Base-by-base conservation (phyloP, 2,797 vertebrate species). In the Hirundo rustica region DNA sequence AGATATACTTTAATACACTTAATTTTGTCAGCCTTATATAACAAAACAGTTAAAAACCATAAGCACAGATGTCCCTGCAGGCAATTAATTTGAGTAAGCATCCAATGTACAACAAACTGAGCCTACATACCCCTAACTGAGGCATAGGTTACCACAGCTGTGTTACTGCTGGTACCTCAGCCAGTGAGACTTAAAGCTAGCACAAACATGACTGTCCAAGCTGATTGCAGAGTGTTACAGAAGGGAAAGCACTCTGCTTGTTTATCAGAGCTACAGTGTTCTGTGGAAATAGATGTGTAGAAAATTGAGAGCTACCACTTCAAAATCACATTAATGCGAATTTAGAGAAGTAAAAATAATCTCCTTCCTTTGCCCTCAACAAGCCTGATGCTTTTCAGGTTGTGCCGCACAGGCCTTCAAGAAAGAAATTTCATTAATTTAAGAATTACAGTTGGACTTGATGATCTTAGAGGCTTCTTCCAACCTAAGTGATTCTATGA, bases 11-110 rank as follows among this genome's bases (percentile, higher is more conserved):
- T 60, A 89, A 78, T 60, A 66, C 44, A 86, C 60, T 73, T 88
- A 67, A 88, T 95, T 92, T 89, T 87, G 44, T 85, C 94, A 89
- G 77, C 15, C 30, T 94, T 53, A 13, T 17, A 25, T 34, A 92
- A 93, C 11, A 51, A 65, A 94, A 62, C 20, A 60, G 55, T 75
- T 88, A 80, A 88, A 83, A 80, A 42, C 91, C 47, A 76, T 42
- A 81, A 93, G 64, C 30, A 53, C 0, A 2, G 30, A 58, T 0
- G 7, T 61, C 30, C 54, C n/a, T 42, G 44, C 20, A 58, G 7
- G n/a, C 40, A 89, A 70, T 73, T 85, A 81, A 70, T 91, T 62
- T 76, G 47, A 86, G 17, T 30, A 44, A 80, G 65, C 54, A 65
- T 9, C 19, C 50, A 42, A 4, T 0, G 7, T 36, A n/a, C 45